Evolutionary conservation across 2,797 vertebrate genomes (phyloP).

Genomic region (Acipenser oxyrinchus): DNA sequence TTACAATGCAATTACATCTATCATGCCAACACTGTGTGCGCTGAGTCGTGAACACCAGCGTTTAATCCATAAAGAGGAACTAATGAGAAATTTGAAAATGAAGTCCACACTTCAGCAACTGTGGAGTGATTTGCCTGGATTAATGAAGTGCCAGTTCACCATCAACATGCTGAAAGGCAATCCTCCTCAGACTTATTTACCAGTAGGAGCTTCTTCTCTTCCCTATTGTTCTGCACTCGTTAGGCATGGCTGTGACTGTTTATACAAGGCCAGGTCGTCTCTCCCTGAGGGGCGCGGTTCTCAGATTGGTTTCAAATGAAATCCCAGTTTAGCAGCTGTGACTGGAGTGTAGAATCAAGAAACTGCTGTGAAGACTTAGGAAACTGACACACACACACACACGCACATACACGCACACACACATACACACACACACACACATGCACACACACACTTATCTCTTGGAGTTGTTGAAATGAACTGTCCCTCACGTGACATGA

Average conservation of each 20-base stretch:
- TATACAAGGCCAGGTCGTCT: no score
- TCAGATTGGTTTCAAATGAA: no score
- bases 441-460: no score
- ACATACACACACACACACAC: no score
- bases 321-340: no score
- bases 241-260: not conserved
- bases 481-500: no score
- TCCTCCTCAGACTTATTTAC: conserved; percentile 27
- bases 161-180: conserved; percentile 30
- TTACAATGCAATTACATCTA: conserved; percentile 50
- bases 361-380: no score
- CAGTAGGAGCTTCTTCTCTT: conserved; percentile 1
- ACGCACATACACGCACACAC: no score
- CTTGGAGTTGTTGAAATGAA: no score
- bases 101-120: conserved; percentile 35
- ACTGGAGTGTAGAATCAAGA: no score
- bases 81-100: conserved; percentile 47
- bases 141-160: conserved; percentile 46
- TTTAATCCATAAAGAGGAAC: conserved; percentile 44
- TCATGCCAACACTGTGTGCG: conserved; percentile 30
- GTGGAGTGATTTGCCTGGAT: conserved; percentile 47
- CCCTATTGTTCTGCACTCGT: conserved; percentile 14
- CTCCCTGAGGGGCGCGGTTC: no score
- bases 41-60: conserved; percentile 33
- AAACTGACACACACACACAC: no score